A percentile compares a stretch with the other conserved stretches of the same genome.
Conservation (phyloP, 1,140 invertebrate genomes). For the Drosophila bifasciata region DNA sequence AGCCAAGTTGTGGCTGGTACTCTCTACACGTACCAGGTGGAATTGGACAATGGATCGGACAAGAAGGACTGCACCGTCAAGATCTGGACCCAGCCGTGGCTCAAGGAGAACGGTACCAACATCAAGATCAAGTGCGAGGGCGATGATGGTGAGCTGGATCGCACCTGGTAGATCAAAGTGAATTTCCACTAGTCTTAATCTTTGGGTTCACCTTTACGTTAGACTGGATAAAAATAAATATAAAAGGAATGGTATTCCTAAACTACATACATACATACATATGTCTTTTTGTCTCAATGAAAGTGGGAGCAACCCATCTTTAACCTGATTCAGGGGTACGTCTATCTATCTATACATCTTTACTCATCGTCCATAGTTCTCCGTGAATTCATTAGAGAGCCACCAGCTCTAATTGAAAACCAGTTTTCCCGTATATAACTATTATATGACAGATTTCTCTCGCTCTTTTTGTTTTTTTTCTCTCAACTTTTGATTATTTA, state of each 20-base stretch:
- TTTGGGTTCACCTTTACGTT: not conserved
- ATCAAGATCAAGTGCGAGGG: constrained; percentile 55
- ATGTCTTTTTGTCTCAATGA: too few species aligned
- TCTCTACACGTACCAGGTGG: constrained; percentile 49
- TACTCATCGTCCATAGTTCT: not conserved
- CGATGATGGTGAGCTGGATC: constrained; percentile 41
- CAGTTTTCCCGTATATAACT: constrained; percentile 12
- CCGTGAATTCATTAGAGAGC: not conserved
- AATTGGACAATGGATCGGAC: constrained; percentile 49
- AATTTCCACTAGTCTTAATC: too few species aligned
- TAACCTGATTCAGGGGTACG: too few species aligned
- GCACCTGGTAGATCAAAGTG: constrained; percentile 37
- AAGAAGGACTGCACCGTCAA: constrained; percentile 53
- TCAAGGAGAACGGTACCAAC: constrained; percentile 50
- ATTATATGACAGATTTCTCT: not conserved
- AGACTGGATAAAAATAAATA: not conserved
- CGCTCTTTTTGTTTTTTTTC: not conserved
- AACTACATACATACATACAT: too few species aligned
- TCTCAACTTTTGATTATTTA: constrained; percentile 9
- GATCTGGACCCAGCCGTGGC: constrained; percentile 55
- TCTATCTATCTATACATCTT: too few species aligned
- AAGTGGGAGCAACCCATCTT: too few species aligned
- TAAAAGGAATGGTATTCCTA: not conserved
- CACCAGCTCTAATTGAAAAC: constrained; percentile 23
- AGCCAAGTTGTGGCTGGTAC: constrained; percentile 59